Evolutionary conservation across 1,140 invertebrate genomes (phyloP).

Genomic region (Pseudomyrmex pallidus): DNA sequence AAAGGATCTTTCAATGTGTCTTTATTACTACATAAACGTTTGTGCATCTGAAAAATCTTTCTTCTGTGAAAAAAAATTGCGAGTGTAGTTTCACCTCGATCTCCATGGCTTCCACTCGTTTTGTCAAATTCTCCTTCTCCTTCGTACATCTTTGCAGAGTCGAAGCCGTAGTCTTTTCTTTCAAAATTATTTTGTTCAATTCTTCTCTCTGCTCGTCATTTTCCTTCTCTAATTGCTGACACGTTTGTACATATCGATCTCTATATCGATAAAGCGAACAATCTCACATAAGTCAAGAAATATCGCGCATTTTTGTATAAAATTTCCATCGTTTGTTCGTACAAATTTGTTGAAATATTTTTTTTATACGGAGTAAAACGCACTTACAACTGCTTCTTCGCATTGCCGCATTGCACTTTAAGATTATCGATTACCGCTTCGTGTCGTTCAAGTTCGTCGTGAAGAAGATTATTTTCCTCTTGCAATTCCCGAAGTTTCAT

Average conservation of each 20-base stretch:
- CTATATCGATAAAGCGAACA: conserved; percentile 22
- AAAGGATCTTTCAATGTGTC: background rate
- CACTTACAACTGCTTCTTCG: conserved; percentile 22
- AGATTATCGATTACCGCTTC: conserved; percentile 12
- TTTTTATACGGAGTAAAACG: background rate
- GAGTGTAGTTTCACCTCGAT: conserved; percentile 32
- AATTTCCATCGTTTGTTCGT: too few relatives aligned
- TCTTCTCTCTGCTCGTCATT: conserved; percentile 36
- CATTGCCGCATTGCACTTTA: background rate
- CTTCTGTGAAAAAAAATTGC: background rate
- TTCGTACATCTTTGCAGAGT: conserved; percentile 21
- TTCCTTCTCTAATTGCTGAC: conserved; percentile 38
- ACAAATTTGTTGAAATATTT: background rate
- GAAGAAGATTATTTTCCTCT: conserved; percentile 23
- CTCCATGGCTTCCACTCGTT: conserved; percentile 25
- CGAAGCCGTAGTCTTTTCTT: background rate
- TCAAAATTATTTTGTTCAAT: conserved; percentile 15
- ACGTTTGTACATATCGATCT: conserved; percentile 34
- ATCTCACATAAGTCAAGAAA: background rate
- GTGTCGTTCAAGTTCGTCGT: conserved; percentile 29
- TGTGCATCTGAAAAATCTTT: background rate
- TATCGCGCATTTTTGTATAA: background rate
- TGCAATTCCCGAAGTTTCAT: conserved; percentile 16
- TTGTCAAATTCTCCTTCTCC: conserved; percentile 12
- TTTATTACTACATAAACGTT: background rate